Evolutionary conservation across 2,888 invertebrate species (phyloP).

Genomic region (Chirona hameri): DNA sequence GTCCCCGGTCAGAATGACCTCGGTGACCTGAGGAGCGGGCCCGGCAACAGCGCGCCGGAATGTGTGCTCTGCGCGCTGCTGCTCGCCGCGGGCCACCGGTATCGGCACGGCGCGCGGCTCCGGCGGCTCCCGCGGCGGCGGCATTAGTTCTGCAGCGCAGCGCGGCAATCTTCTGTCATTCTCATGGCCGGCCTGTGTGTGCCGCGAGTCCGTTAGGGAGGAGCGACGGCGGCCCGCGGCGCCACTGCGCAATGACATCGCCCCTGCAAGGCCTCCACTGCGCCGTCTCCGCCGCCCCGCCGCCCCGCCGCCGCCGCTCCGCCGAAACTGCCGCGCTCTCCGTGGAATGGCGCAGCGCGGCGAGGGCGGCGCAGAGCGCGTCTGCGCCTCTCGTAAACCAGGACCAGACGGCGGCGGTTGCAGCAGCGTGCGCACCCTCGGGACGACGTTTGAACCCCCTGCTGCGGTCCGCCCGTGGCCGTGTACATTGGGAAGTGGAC

Average conservation of each 20-base stretch:
- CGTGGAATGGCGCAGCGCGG: neutral
- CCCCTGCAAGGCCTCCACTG: neutral
- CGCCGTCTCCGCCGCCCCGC: neutral
- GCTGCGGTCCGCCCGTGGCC: neutral
- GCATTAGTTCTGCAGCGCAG: neutral
- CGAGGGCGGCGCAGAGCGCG: neutral
- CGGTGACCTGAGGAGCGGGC: neutral
- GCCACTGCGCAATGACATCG: neutral
- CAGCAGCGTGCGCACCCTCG: too few relatives aligned
- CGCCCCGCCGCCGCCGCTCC: neutral
- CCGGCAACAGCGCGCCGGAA: conserved; percentile 2
- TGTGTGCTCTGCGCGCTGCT: neutral
- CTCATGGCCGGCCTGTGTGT: conserved; percentile 24
- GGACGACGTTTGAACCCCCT: too few relatives aligned
- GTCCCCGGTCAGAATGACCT: neutral
- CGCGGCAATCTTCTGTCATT: conserved; percentile 2
- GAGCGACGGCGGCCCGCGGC: neutral
- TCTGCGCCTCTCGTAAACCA: neutral
- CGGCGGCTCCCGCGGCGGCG: neutral
- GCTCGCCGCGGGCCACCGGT: neutral
- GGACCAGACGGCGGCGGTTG: neutral
- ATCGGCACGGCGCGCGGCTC: neutral
- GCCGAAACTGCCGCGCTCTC: neutral
- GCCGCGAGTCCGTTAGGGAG: neutral
- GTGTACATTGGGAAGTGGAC: neutral